Evolutionary conservation across 2,888 invertebrate genomes (phyloP), one percentile per base, ranked within the genome.

Genomic region (Lasioglossum pauxillum): DNA sequence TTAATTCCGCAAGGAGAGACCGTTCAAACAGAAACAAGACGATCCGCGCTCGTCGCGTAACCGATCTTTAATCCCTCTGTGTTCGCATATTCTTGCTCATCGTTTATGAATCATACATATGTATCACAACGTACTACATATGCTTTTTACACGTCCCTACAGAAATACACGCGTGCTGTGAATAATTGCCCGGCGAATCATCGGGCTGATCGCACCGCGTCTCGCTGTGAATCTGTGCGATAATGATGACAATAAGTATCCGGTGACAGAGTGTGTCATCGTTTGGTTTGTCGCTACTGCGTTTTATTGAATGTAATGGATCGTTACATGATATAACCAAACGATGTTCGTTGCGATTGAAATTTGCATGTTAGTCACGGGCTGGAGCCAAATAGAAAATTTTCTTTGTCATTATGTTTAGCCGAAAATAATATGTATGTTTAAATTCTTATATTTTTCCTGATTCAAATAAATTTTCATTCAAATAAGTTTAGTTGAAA

Each of bases 111-210:
- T 83, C 82, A 83, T 69, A 1, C 67, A 27, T 71, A 12, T 2
- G 44, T 38, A n/a, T 19, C 60, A 16, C 27, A 2, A 27, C 16
- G 31, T 31, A 23, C 60, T 38, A n/a, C 41, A 44, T 46, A 71
- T 75, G 60, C 31, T 49, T 41, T 75, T 72, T 41, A 46, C 83
- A 35, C 75, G 83, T 27, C 49, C 27, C 60, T 35, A 38, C 80
- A 38, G 5, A 53, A 44, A 64, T 57, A 82, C 49, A 83, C 71
- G 75, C 71, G 46, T n/a, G 72, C 69, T 12, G 19, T 57, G 83
- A 77, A 76, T 81, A 83, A 83, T 83, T 82, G 19, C 38, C 3
- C 41, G 41, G 8, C 46, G 46, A 75, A 31, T 71, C 73, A n/a
- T 69, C 1, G 14, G 23, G 31, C n/a, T n/a, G 44, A 75, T 72